Evolutionary conservation across 37 sponge, comb jelly and placozoan genomes (phyloP).

Genomic region (Axinella damicornis): DNA sequence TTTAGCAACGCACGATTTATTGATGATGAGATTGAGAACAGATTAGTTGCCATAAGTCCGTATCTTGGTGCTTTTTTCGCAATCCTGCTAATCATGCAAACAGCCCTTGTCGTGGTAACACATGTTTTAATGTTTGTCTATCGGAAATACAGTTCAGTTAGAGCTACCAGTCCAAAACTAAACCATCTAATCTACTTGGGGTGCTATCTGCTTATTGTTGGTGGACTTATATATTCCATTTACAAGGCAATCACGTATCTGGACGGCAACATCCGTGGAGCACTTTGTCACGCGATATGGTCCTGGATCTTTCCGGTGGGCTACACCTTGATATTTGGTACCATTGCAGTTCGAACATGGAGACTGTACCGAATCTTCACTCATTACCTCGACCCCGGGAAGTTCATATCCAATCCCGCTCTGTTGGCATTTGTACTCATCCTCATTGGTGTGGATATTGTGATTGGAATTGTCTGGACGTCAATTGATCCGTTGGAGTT

Average conservation of each 20-base stretch:
- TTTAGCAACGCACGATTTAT: background rate
- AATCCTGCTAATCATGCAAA: background rate
- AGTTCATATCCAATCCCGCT: background rate
- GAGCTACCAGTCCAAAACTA: background rate
- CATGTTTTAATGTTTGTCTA: background rate
- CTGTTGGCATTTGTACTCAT: background rate
- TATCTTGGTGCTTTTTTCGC: background rate
- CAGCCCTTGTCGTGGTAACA: background rate
- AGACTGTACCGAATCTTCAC: slow-evolving; percentile 25
- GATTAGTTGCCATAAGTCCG: background rate
- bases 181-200: background rate
- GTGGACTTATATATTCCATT: background rate
- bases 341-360: slow-evolving; percentile 10
- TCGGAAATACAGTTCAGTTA: background rate
- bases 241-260: background rate
- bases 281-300: background rate
- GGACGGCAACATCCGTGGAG: too few relatives aligned
- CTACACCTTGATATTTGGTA: background rate
- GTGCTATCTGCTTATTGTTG: background rate
- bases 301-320: background rate
- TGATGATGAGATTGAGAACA: background rate
- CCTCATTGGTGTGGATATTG: too few relatives aligned
- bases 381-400: background rate
- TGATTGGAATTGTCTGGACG: too few relatives aligned
- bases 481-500: too few relatives aligned